Evolutionary conservation across 2,797 vertebrate species (phyloP).

Genomic region (Tangara arthus): DNA sequence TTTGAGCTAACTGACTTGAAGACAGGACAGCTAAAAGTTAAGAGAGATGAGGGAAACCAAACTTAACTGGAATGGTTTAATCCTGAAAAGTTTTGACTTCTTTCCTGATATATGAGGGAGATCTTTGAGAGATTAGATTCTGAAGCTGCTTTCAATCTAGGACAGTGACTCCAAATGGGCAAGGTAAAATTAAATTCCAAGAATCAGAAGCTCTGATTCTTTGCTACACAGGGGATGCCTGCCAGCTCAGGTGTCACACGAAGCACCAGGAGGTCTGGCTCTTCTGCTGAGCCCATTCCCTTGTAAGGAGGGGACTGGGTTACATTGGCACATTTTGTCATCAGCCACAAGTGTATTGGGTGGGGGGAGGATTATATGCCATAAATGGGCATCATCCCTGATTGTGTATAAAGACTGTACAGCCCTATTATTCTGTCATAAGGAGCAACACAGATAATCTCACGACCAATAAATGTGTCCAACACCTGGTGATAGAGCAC

Average conservation of each 20-base stretch:
- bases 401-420: background rate
- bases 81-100: background rate
- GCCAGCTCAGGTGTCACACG: background rate
- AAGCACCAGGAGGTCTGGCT: background rate
- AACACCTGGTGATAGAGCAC: fast-evolving
- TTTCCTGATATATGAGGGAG: background rate
- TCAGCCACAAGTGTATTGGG: background rate
- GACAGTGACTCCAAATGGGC: background rate
- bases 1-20: background rate
- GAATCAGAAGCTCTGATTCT: background rate
- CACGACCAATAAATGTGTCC: background rate
- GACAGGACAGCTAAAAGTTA: background rate
- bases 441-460: background rate
- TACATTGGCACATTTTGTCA: background rate
- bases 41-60: background rate
- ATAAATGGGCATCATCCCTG: background rate
- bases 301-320: background rate
- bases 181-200: background rate
- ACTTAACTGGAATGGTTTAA: background rate
- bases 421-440: background rate
- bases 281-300: background rate
- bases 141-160: background rate
- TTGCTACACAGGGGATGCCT: background rate
- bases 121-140: background rate
- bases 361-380: background rate